Evolutionary conservation across 1,140 invertebrate genomes (phyloP).

Genomic region (Cydia splendana): DNA sequence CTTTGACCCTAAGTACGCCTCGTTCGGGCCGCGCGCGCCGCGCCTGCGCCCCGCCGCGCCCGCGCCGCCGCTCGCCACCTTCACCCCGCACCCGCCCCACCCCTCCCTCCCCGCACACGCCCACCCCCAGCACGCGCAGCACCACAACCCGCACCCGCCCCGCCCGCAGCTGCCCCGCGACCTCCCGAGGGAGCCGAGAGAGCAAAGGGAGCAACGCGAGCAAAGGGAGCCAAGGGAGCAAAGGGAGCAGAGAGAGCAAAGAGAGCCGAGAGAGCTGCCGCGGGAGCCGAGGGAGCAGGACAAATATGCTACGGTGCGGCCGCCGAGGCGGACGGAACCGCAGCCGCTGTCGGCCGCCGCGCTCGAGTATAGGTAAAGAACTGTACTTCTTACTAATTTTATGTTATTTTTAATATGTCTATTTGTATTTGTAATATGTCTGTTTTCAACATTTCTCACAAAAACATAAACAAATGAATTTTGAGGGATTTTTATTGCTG

Average conservation of each 20-base stretch:
- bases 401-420: too few species aligned
- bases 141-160: constrained; percentile 41
- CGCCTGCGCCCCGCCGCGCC: constrained; percentile 72
- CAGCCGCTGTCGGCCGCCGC: constrained; percentile 70
- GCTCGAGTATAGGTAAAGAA: constrained; percentile 58
- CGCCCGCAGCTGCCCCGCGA: constrained; percentile 31
- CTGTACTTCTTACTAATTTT: too few species aligned
- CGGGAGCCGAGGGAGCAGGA: constrained; percentile 46
- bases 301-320: constrained; percentile 73
- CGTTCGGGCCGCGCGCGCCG: constrained; percentile 81
- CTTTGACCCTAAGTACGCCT: constrained; percentile 83
- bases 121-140: constrained; percentile 35
- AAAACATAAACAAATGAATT: too few species aligned
- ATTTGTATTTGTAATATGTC: too few species aligned
- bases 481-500: too few species aligned
- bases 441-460: too few species aligned
- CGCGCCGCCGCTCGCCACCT: constrained; percentile 63
- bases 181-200: neutral
- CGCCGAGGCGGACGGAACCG: constrained; percentile 62
- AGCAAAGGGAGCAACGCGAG: neutral
- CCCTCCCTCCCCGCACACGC: constrained; percentile 18
- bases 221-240: neutral
- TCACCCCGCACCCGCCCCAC: constrained; percentile 51
- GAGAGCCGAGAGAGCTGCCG: constrained; percentile 23
- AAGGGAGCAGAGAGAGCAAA: neutral